Evolutionary conservation across 2,888 invertebrate species (phyloP), one percentile per base, ranked within the genome.

Genomic region (Sarcophaga rosellei): DNA sequence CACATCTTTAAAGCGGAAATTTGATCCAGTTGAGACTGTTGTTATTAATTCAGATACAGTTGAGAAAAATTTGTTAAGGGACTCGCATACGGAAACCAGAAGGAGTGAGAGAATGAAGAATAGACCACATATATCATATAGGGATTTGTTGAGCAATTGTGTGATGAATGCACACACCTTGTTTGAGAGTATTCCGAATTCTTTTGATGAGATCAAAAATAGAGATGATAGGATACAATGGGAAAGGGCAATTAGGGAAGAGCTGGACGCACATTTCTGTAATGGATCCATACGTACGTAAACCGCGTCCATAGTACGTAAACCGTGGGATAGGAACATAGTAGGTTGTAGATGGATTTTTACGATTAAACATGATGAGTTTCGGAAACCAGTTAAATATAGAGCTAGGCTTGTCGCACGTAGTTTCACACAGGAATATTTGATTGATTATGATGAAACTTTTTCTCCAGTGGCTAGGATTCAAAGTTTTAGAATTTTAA

Each of bases 241-340:
- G 87, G 80, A 88, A 63, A 20, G 87, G 68, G 89, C 89, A 45
- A 88, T 90, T 23, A 63, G 86, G 80, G 88, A 88, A 23, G 88
- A 89, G 72, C 53, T 90, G 20, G 81, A 88, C 79, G 87, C 89
- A 45, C 87, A 89, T 80, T 69, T 74, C 25, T 45, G 68, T 35
- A 90, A 89, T 73, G 78, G 89, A 53, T n/a, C n/a, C n/a, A n/a
- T n/a, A n/a, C n/a, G n/a, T n/a, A n/a, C n/a, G n/a, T n/a, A n/a
- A n/a, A 89, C 86, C 4, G 89, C 88, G 88, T 53, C 83, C n/a
- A 61, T 89, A 68, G 86, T 87, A 68, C 1, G 68, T n/a, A 84
- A 69, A 65, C 88, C 88, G 17, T 20, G 76, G 68, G 80, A 83
- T 61, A 88, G 84, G 84, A 89, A 89, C 84, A 70, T 3, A 15